These are phyloP conservation scores for Andinoacara biseriatus DNA, from an alignment of 2,113 vertebrate genomes.

Conservation along the genomic window DNA sequence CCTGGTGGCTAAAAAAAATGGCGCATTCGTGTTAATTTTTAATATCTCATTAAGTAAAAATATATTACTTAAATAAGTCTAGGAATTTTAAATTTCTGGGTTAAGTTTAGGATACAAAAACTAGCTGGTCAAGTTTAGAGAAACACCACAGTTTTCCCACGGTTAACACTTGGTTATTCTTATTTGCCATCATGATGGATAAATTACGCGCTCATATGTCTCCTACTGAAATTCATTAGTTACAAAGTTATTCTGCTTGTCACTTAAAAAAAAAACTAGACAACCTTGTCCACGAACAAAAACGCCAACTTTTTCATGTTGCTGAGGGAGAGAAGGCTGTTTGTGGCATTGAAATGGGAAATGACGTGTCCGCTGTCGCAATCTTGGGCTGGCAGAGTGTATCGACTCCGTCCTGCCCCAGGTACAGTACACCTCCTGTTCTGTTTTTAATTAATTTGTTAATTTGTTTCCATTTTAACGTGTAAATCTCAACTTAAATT, in stretches of 20 bases:
- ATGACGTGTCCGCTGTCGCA: conserved; percentile 31
- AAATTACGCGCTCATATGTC: neutral
- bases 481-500: neutral
- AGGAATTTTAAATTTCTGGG: neutral
- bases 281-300: neutral
- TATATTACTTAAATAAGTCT: neutral
- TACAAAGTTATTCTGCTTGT: neutral
- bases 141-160: neutral
- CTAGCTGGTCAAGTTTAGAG: too few relatives aligned
- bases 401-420: neutral
- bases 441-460: neutral
- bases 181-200: neutral
- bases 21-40: too few relatives aligned
- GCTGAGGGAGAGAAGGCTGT: neutral
- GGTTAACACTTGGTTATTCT: neutral
- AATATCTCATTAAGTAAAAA: neutral
- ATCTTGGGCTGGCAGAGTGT: conserved; percentile 7
- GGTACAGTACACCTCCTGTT: conserved; percentile 14
- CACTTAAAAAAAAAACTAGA: neutral
- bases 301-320: neutral
- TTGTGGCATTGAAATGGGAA: neutral
- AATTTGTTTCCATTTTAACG: neutral
- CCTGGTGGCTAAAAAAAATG: too few relatives aligned
- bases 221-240: neutral
- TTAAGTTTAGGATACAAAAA: neutral